Percentiles rank a stretch among this genome's conserved stretches.
Evolutionary conservation across 1,140 invertebrate genomes (phyloP).

Genomic region (Drosophila yakuba): DNA sequence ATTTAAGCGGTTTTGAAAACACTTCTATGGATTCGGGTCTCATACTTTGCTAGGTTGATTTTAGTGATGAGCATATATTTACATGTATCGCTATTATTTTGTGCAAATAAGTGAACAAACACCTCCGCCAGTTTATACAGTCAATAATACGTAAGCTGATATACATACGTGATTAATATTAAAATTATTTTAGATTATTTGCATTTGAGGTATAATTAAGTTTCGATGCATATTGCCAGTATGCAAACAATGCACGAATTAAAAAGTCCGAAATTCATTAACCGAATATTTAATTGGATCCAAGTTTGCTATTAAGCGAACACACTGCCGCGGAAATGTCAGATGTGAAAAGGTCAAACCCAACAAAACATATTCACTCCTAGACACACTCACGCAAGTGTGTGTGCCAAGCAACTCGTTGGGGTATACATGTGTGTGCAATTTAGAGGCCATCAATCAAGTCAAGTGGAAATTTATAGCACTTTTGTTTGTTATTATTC

Average conservation of each 20-base stretch:
- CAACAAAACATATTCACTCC: neutral
- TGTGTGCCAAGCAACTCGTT: constrained; percentile 20
- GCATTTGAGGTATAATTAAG: constrained; percentile 7
- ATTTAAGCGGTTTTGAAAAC: constrained; percentile 26
- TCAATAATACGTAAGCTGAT: neutral
- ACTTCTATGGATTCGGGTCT: neutral
- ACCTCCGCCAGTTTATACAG: neutral
- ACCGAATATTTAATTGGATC: constrained; percentile 36
- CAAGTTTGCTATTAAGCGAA: constrained; percentile 31
- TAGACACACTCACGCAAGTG: constrained; percentile 1
- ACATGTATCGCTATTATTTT: neutral
- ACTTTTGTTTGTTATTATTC: constrained; percentile 84
- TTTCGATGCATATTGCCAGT: neutral
- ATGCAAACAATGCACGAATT: constrained; percentile 11
- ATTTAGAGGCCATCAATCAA: constrained; percentile 74
- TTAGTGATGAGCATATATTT: neutral
- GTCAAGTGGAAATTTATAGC: constrained; percentile 83
- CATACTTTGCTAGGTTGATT: neutral
- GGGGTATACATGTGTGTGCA: constrained; percentile 28
- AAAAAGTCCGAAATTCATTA: constrained; percentile 25
- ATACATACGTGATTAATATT: neutral
- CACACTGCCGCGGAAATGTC: constrained; percentile 27
- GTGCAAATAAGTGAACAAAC: neutral
- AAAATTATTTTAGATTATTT: constrained; percentile 2
- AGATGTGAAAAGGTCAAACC: constrained; percentile 53